Base-by-base conservation (phyloP, 2,797 vertebrate genomes). In the Ptychadena robeensis region DNA sequence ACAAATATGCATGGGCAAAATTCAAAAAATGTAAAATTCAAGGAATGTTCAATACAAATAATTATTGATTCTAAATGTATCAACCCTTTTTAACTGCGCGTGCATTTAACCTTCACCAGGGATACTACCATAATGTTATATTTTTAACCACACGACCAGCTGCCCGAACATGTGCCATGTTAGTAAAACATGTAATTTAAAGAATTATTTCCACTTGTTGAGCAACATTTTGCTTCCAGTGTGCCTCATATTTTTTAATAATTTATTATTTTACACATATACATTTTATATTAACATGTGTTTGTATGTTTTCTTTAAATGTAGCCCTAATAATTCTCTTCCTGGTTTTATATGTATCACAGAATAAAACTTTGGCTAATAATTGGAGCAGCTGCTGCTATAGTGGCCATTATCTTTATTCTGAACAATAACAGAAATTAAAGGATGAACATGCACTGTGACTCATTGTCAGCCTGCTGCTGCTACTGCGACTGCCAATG, bases 401-500 rank as follows among this genome's bases (percentile, higher is more conserved):
- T 80, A 80, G 72, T 80, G 73, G 83, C 83, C 83, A 76, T 85
- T 85, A 85, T 85, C 78, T 85, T 76, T 81, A 67, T 85, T 68
- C 78, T 38, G 83, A 85, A 85, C 78, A 85, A 85, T 80, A 85
- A 85, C 83, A 85, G 83, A 85, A 85, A 85, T 80, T 75, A 85
- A 81, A 74, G 78, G 83, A 81, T 85, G 83, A 85, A 85, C 78
- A 85, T 76, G 83, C 78, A 80, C 78, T 76, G 78, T 85, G 83
- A 85, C 71, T 85, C 83, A 85, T 80, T 71, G 83, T 85, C 83
- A 85, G 83, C 83, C 83, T 80, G 78, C 83, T 85, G 83, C 83
- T 81, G 72, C 83, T 48, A 71, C 28, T 80, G 27, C 9, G 73
- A 12, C 72, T 85, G 83, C 83, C 83, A 85, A 85, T 80, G 78